These are phyloP conservation scores for Aphodius sticticus DNA, from an alignment of 2,888 invertebrate genomes.

Conservation along the genomic window DNA sequence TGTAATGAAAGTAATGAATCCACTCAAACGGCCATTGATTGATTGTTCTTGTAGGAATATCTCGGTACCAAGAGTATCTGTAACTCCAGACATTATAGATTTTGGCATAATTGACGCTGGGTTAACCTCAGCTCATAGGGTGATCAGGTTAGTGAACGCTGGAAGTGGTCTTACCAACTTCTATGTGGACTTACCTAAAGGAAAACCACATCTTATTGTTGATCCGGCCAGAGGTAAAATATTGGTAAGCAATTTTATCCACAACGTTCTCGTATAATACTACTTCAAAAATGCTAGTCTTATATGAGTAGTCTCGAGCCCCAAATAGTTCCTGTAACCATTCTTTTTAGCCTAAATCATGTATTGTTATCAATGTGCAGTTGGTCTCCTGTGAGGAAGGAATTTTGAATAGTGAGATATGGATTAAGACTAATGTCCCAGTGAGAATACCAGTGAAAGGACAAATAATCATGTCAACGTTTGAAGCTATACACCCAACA, in stretches of 20 bases:
- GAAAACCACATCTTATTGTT: slow-evolving; percentile 49
- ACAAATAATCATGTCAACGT: slow-evolving; percentile 54
- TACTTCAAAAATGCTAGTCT: no score
- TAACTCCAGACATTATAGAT: slow-evolving; percentile 54
- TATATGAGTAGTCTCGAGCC: not conserved
- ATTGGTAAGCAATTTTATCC: slow-evolving; percentile 42
- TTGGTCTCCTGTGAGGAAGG: slow-evolving; percentile 56
- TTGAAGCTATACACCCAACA: slow-evolving; percentile 56
- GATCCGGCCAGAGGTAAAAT: slow-evolving; percentile 58
- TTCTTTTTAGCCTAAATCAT: slow-evolving; percentile 47
- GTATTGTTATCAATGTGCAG: slow-evolving; percentile 52
- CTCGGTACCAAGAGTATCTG: slow-evolving; percentile 48
- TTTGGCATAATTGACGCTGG: slow-evolving; percentile 60
- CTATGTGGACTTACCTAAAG: slow-evolving; percentile 57
- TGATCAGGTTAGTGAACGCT: slow-evolving; percentile 54
- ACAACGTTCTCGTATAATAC: not conserved
- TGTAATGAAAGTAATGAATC: slow-evolving; percentile 46
- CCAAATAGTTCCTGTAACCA: no score
- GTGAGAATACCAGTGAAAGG: slow-evolving; percentile 51
- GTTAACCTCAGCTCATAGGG: slow-evolving; percentile 54
- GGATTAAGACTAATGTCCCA: slow-evolving; percentile 58
- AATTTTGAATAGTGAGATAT: slow-evolving; percentile 57
- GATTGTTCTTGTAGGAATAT: slow-evolving; percentile 43
- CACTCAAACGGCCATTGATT: not conserved
- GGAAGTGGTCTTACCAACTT: slow-evolving; percentile 58